phyloP scores from a whole-genome alignment of 2,797 vertebrate genomes.

The Coregonus suidteri region DNA sequence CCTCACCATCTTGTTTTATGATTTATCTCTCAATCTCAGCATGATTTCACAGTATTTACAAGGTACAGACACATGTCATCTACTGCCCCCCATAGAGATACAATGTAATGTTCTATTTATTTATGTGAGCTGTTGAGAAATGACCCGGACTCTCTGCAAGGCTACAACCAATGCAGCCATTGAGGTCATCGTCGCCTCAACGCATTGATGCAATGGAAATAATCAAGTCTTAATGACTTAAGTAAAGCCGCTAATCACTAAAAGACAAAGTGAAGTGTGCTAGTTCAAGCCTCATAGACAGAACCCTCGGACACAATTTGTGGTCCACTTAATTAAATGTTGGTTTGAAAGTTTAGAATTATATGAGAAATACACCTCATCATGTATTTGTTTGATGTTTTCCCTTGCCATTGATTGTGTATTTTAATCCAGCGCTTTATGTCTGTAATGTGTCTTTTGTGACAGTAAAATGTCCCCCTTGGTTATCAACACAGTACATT shows the following conservation, averaged over 20 bases:
- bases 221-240: constrained; percentile 6
- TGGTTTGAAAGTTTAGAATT: neutral
- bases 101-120: neutral
- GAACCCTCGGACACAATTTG: neutral
- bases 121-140: neutral
- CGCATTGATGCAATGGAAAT: constrained; percentile 6
- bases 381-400: neutral
- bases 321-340: neutral
- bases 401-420: neutral
- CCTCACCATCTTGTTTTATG: constrained; percentile 64
- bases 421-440: neutral
- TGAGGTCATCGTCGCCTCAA: neutral
- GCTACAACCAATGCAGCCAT: neutral
- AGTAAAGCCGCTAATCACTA: constrained; percentile 4
- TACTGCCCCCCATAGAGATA: neutral
- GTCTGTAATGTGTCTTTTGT: neutral
- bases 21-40: constrained; percentile 63
- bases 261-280: neutral
- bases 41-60: constrained; percentile 7
- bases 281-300: neutral
- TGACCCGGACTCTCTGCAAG: neutral
- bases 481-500: neutral
- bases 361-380: neutral
- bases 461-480: neutral
- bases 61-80: constrained; percentile 26